Base-by-base conservation (phyloP, 2,113 vertebrate genomes). In the Serilophus lunatus region DNA sequence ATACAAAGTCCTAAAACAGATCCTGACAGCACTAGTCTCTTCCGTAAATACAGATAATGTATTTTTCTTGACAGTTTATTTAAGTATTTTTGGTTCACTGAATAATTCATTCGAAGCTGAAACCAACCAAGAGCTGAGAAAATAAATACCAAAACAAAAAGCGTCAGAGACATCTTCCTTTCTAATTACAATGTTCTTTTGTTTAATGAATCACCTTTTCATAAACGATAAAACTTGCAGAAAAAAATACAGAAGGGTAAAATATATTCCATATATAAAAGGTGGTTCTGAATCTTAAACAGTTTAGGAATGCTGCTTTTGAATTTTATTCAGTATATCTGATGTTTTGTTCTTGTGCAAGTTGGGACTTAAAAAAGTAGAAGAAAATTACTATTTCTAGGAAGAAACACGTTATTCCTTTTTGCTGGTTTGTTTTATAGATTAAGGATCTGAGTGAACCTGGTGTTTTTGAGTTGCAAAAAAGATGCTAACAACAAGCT, bases 21-120 rank as follows among this genome's bases (percentile, higher is more conserved):
- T 90, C 78, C 42, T 93, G 95, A 94, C 76, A 96, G 68, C 42
- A 74, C 26, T 70, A 88, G 50, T 80, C 38, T 80, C 49, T 93
- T 90, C 90, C 86, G 88, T 56, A 94, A 95, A 95, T 86, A 94
- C 26, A 92, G 63, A 95, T 93, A 94, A 92, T 94, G 9, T 86
- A 90, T 88, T 86, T 90, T 92, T 92, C 72, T 66, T 94, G 90
- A 94, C 82, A 95, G 86, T 78, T 95, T 94, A 78, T 92, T 93
- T 92, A 78, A 90, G 84, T 84, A 90, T 77, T 95, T 96, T 93
- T 93, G 76, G 80, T 93, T 93, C 86, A 63, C 71, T 92, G 92
- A 95, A 74, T 93, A 92, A 93, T 93, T 96, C 33, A 90, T 96
- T 95, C 33, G 47, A 88, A 95, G 45, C 25, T 90, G 88, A 94